Conservation (phyloP, 2,888 invertebrate species). For the Tetranychus piercei region DNA sequence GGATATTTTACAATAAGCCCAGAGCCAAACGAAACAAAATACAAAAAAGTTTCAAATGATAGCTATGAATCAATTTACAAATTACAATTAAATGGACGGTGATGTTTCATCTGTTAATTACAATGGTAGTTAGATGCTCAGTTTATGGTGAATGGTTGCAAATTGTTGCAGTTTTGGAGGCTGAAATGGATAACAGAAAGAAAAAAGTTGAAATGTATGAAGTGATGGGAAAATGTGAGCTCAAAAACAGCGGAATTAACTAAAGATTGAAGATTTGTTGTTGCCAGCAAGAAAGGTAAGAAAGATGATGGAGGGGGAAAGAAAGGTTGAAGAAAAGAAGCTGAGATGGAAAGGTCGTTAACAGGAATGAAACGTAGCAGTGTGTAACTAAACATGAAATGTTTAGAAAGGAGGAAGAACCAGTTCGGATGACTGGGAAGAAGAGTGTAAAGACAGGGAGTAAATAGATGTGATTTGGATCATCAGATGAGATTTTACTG, state of each 20-base stretch:
- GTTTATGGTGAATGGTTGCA: too few species aligned
- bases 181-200: too few species aligned
- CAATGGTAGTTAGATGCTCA: too few species aligned
- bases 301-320: not conserved
- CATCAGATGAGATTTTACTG: not conserved
- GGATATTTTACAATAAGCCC: too few species aligned
- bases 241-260: not conserved
- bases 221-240: not conserved
- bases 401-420: not conserved
- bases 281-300: not conserved
- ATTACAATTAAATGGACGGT: too few species aligned
- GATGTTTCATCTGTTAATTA: too few species aligned
- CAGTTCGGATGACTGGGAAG: not conserved
- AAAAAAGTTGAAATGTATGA: not conserved
- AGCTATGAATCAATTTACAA: too few species aligned
- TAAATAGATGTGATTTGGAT: not conserved
- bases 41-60: too few species aligned
- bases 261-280: not conserved
- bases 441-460: not conserved
- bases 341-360: not conserved
- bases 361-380: not conserved
- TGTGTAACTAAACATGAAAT: not conserved
- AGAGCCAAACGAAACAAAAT: too few species aligned
- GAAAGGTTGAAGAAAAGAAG: not conserved
- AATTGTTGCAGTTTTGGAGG: too few species aligned